Percentiles rank a stretch among this genome's conserved stretches.
These are phyloP conservation scores for Trachelus tabidus DNA, from an alignment of 2,888 invertebrate genomes.

Conservation along the genomic window DNA sequence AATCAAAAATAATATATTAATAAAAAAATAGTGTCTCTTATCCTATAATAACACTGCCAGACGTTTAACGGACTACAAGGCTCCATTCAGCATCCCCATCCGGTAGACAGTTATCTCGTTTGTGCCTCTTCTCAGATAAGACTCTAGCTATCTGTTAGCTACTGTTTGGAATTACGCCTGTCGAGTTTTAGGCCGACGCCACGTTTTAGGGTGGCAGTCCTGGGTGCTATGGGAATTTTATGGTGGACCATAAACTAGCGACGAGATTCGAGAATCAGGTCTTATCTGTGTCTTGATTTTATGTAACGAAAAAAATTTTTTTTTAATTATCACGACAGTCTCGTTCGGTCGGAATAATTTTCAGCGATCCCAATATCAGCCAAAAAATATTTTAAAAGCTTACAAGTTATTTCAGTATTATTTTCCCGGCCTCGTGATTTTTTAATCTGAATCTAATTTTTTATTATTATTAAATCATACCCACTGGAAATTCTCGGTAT, in stretches of 20 bases:
- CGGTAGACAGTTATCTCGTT: neutral
- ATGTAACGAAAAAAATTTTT: no score
- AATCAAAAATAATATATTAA: no score
- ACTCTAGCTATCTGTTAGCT: neutral
- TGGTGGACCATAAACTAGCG: slow-evolving; percentile 10
- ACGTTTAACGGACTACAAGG: slow-evolving; percentile 12
- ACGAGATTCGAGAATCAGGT: neutral
- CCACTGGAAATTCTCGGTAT: no score
- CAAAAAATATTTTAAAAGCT: no score
- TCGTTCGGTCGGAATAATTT: no score
- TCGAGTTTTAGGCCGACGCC: neutral
- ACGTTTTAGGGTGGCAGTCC: neutral
- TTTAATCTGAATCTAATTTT: no score
- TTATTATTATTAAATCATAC: no score
- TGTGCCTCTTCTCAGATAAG: slow-evolving; percentile 20
- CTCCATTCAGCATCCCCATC: slow-evolving; percentile 31
- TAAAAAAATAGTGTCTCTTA: neutral
- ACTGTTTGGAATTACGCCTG: slow-evolving; percentile 20
- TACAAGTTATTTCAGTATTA: no score
- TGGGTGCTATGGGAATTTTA: slow-evolving; percentile 8
- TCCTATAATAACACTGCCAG: slow-evolving; percentile 6
- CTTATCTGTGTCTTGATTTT: no score
- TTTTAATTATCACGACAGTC: no score
- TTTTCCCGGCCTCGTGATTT: no score
- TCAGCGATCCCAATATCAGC: no score